A percentile compares a stretch with the other conserved stretches of the same genome.
phyloP scores from a whole-genome alignment of 2,888 invertebrate genomes.

The Aspidapion aeneum region DNA sequence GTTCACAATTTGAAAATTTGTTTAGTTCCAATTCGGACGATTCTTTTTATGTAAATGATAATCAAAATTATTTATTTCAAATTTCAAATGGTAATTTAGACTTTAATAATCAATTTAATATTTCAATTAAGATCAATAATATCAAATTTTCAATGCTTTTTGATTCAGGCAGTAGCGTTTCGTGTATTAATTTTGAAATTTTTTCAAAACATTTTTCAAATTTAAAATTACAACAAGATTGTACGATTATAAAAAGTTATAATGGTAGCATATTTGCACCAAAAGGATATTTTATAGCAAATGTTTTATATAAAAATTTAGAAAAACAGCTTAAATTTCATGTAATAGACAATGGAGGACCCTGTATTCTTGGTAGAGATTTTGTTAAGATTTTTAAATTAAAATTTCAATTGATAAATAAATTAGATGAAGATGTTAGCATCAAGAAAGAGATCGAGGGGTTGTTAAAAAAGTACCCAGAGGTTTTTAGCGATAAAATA shows the following conservation, averaged over 20 bases:
- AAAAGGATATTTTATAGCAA: constrained; percentile 7
- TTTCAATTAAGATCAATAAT: not conserved
- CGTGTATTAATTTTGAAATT: not conserved
- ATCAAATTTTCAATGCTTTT: not conserved
- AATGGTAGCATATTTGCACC: constrained; percentile 3
- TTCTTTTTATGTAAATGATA: not conserved
- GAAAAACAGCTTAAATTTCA: constrained; percentile 2
- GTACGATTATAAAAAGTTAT: too few relatives aligned
- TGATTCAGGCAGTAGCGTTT: not conserved
- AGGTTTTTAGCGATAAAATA: constrained; percentile 15
- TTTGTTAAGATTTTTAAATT: constrained; percentile 10
- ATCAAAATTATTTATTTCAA: not conserved
- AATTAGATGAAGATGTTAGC: too few relatives aligned
- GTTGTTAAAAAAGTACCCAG: not conserved
- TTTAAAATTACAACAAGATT: not conserved
- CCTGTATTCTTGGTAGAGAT: constrained; percentile 10
- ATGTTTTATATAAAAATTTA: constrained; percentile 4
- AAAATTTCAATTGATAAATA: not conserved
- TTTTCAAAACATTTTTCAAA: constrained; percentile 2
- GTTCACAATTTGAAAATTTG: too few relatives aligned
- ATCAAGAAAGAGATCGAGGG: not conserved
- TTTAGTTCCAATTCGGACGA: too few relatives aligned
- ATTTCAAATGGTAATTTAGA: not conserved
- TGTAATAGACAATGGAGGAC: constrained; percentile 11
- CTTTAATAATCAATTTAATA: not conserved